A percentile compares a stretch with the other conserved stretches of the same genome.
phyloP scores from a whole-genome alignment of 2,113 vertebrate genomes.

The Sceloporus tristichus region DNA sequence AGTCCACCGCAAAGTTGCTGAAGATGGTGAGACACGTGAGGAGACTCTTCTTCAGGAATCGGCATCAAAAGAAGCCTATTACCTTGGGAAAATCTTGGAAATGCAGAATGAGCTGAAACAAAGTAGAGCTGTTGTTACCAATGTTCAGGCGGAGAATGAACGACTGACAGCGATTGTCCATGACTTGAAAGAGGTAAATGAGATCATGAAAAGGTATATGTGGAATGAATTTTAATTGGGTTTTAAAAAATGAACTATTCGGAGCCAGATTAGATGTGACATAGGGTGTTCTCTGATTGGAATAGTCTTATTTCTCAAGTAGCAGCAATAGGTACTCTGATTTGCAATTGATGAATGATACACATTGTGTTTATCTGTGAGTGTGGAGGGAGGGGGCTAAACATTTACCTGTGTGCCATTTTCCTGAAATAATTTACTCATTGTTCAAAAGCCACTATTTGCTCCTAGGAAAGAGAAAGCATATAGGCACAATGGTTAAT shows the following conservation, averaged over 20 bases:
- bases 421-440: not conserved
- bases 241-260: not conserved
- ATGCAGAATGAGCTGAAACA: constrained; percentile 92
- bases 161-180: constrained; percentile 84
- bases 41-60: constrained; percentile 96
- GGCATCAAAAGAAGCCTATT: constrained; percentile 95
- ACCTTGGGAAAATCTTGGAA: constrained; percentile 90
- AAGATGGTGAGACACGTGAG: constrained; percentile 95
- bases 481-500: not conserved
- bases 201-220: not conserved
- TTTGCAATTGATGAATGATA: too few species aligned
- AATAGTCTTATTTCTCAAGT: not conserved
- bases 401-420: not conserved
- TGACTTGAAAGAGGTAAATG: constrained; percentile 92
- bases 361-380: too few species aligned
- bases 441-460: not conserved
- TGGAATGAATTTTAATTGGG: not conserved
- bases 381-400: too few species aligned
- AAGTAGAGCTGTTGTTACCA: constrained; percentile 86
- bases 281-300: too few species aligned
- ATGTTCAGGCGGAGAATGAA: constrained; percentile 90
- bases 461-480: not conserved
- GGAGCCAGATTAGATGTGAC: not conserved
- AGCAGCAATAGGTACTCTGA: too few species aligned
- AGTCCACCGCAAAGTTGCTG: constrained; percentile 95